Evolutionary conservation across 2,888 invertebrate species (phyloP).

Genomic region (Polylopha cassiicola): DNA sequence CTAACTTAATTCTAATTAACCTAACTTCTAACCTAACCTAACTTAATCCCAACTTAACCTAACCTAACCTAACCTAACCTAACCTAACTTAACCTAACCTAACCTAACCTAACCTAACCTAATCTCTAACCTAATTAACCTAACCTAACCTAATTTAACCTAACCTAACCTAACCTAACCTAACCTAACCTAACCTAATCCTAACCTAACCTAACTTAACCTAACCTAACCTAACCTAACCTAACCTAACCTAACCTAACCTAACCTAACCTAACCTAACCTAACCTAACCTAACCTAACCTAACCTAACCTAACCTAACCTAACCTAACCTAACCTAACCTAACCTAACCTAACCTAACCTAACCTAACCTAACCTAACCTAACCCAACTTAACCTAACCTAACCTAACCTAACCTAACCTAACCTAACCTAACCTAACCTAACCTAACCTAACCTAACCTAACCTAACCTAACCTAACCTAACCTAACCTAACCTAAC

Average conservation of each 20-base stretch:
- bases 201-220: slow-evolving; percentile 8
- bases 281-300: slow-evolving; percentile 9
- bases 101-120: slow-evolving; percentile 8
- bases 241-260: slow-evolving; percentile 8
- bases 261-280: slow-evolving; percentile 9
- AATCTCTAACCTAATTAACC: slow-evolving; percentile 5
- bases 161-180: slow-evolving; percentile 9
- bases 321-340: slow-evolving; percentile 9
- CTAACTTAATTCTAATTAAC: background rate
- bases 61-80: slow-evolving; percentile 10
- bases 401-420: slow-evolving; percentile 9
- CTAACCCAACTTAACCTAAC: slow-evolving; percentile 7
- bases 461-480: slow-evolving; percentile 9
- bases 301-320: slow-evolving; percentile 9
- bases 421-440: slow-evolving; percentile 9
- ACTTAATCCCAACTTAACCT: slow-evolving; percentile 4
- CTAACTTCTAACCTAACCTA: slow-evolving; percentile 3
- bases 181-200: slow-evolving; percentile 8
- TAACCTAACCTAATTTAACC: slow-evolving; percentile 7
- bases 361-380: slow-evolving; percentile 9
- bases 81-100: slow-evolving; percentile 7
- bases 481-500: slow-evolving; percentile 4
- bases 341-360: slow-evolving; percentile 9
- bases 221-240: slow-evolving; percentile 9
- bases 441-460: slow-evolving; percentile 9